A percentile compares a stretch with the other conserved stretches of the same genome.
phyloP scores from a whole-genome alignment of 2,113 vertebrate species.

The Gracilinanus agilis region DNA sequence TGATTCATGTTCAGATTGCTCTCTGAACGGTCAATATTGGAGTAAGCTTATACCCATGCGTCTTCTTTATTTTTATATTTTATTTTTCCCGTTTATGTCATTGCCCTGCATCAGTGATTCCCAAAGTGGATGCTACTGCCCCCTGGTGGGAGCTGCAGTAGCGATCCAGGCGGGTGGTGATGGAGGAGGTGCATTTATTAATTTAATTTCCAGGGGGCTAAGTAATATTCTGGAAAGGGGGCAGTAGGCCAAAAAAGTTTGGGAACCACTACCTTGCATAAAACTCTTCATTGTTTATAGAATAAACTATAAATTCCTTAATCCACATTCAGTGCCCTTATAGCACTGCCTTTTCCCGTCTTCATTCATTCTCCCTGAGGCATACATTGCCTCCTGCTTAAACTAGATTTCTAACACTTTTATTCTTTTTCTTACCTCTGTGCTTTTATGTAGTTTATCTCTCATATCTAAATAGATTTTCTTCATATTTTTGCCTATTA shows the following conservation, averaged over 20 bases:
- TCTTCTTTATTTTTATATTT: conserved; percentile 21
- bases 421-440: neutral
- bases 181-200: too few relatives aligned
- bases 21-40: neutral
- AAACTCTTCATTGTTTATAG: neutral
- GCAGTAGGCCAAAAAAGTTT: too few relatives aligned
- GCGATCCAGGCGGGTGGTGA: too few relatives aligned
- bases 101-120: too few relatives aligned
- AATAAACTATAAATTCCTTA: neutral
- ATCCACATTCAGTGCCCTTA: neutral
- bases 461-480: neutral
- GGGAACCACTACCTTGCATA: too few relatives aligned
- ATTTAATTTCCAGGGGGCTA: too few relatives aligned
- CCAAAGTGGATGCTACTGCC: too few relatives aligned
- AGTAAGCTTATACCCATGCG: neutral
- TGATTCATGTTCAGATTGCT: neutral
- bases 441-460: neutral
- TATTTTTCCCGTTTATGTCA: neutral
- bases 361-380: neutral
- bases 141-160: too few relatives aligned
- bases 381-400: neutral
- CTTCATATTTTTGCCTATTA: neutral
- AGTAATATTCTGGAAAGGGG: too few relatives aligned
- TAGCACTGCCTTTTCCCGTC: neutral
- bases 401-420: neutral